Base-by-base conservation (phyloP, 2,888 invertebrate species). In the Pyralis farinalis region DNA sequence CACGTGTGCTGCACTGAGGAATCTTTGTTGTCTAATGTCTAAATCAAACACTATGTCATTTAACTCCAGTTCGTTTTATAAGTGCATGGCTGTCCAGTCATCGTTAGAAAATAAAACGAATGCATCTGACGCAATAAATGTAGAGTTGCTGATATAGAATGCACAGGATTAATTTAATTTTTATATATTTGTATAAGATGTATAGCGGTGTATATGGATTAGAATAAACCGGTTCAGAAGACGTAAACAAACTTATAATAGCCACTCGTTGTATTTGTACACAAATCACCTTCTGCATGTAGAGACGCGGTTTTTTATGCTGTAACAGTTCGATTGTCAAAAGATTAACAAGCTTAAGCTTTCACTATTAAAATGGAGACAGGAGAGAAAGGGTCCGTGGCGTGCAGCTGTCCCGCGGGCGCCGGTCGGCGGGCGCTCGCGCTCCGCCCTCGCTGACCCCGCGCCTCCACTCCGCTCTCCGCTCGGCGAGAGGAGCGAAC, bases 321-420 rank as follows among this genome's bases (percentile, higher is more conserved):
- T 12, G 4, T 21, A 11, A 35, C 1, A 12, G 12, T 12, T 11
- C 2, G 12, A 12, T 25, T 20, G 38, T 54, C 48, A 50, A 55
- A 55, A 53, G 46, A n/a, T 43, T 52, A 37, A 55, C 52, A 52
- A 51, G 50, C 49, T 57, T 44, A 56, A 71, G 83, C 82, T 84
- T 84, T 85, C 83, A 78, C 82, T 69, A 63, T 60, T 63, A 71
- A 65, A 75, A 73, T 70, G 52, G 66, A 73, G 66, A 58, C 58
- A 62, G 62, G 57, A 63, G 80, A 81, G 82, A 86, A 86, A 82
- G 84, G 83, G 86, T 82, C 76, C 64, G 66, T 53, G 71, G 63
- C 68, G 77, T 77, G 83, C 87, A 87, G 85, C 85, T 86, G 86
- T 86, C 82, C 84, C 69, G 75, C 73, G 76, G 81, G 81, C 68